Conservation (phyloP, 2,888 invertebrate species). For the Prosopocoilus inquinatus region DNA sequence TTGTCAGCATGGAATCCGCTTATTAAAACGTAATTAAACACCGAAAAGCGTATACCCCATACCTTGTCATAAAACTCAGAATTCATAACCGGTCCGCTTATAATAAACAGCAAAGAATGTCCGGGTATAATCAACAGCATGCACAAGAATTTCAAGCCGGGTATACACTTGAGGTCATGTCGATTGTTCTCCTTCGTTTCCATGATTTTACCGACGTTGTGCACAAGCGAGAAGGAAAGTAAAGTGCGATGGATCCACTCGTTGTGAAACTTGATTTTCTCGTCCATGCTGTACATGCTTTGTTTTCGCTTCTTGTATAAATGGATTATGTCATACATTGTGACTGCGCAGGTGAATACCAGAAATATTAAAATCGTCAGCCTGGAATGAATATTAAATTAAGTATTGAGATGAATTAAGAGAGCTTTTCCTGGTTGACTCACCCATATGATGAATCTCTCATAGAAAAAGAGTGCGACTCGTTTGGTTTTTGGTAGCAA, state of each 20-base stretch:
- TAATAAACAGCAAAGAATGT: constrained; percentile 65
- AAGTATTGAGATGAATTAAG: background rate
- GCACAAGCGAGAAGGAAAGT: constrained; percentile 60
- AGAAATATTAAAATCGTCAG: constrained; percentile 34
- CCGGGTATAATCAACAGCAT: constrained; percentile 68
- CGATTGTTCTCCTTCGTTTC: constrained; percentile 58
- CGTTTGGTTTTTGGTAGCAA: constrained; percentile 33
- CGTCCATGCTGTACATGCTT: constrained; percentile 25
- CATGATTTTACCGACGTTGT: constrained; percentile 60
- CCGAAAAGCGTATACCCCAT: too few relatives aligned
- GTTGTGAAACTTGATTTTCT: background rate
- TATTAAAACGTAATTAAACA: too few relatives aligned
- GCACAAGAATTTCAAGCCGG: constrained; percentile 60
- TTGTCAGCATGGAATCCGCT: too few relatives aligned
- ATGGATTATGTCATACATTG: constrained; percentile 34
- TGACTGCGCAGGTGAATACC: constrained; percentile 34
- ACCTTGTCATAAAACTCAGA: constrained; percentile 62
- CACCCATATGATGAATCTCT: background rate
- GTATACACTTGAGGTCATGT: constrained; percentile 60
- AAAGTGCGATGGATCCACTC: constrained; percentile 32
- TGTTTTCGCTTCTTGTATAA: constrained; percentile 30
- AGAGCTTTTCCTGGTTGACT: background rate
- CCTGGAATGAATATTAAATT: constrained; percentile 28
- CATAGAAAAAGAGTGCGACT: constrained; percentile 40
- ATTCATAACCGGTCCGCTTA: constrained; percentile 68